Evolutionary conservation across 1,140 invertebrate genomes (phyloP).

Genomic region (Cherax quadricarinatus): DNA sequence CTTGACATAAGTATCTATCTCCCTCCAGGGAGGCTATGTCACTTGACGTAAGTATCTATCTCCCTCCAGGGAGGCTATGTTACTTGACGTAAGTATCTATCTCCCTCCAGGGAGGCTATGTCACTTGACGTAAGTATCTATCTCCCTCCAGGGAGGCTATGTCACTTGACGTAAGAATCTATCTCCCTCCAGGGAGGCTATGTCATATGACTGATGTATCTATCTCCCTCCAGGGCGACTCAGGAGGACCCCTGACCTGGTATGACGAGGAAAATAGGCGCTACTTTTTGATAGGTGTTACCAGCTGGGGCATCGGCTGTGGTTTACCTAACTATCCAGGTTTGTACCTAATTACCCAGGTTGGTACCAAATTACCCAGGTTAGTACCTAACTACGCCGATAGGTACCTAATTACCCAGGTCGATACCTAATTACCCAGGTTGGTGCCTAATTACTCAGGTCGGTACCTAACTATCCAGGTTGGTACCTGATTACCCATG

Average conservation of each 20-base stretch:
- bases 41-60: too few relatives aligned
- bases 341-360: slow-evolving; percentile 7
- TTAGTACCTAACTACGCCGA: background rate
- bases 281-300: slow-evolving; percentile 32
- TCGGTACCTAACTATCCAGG: background rate
- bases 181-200: too few relatives aligned
- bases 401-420: slow-evolving; percentile 17
- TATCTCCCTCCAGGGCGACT: slow-evolving; percentile 23
- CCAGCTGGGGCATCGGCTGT: slow-evolving; percentile 54
- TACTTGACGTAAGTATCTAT: too few relatives aligned
- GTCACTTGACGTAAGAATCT: too few relatives aligned
- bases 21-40: too few relatives aligned
- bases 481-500: slow-evolving; percentile 6
- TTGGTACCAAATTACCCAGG: background rate
- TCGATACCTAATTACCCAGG: background rate
- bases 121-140: too few relatives aligned
- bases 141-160: too few relatives aligned
- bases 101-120: too few relatives aligned
- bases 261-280: background rate
- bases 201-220: too few relatives aligned
- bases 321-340: slow-evolving; percentile 30
- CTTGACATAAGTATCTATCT: too few relatives aligned
- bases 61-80: too few relatives aligned
- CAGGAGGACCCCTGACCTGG: slow-evolving; percentile 33
- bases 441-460: background rate